Evolutionary conservation across 2,888 invertebrate species (phyloP).

Genomic region (Sminthurides aquaticus): DNA sequence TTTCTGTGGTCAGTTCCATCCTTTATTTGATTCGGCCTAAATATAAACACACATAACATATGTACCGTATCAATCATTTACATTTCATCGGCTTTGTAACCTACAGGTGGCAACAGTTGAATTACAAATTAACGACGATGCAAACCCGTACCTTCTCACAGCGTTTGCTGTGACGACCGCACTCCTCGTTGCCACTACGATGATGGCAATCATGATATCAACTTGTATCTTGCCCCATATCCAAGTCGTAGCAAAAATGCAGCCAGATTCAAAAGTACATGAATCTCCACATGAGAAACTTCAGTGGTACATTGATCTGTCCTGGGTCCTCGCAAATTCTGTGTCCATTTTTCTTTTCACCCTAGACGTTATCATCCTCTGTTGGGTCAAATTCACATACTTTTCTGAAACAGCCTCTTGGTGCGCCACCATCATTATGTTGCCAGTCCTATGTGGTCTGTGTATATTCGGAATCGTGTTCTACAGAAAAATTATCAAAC

Average conservation of each 20-base stretch:
- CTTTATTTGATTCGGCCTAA: too few species aligned
- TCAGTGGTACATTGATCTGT: constrained; percentile 39
- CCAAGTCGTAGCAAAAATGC: constrained; percentile 33
- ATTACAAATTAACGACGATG: constrained; percentile 43
- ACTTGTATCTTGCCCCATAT: constrained; percentile 42
- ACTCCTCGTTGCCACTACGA: constrained; percentile 29
- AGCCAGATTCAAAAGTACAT: constrained; percentile 23
- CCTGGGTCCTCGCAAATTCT: constrained; percentile 39
- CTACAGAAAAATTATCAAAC: constrained; percentile 35
- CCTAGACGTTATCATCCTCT: constrained; percentile 39
- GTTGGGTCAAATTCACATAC: constrained; percentile 42
- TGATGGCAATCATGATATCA: constrained; percentile 40
- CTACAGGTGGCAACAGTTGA: constrained; percentile 41
- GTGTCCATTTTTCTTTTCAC: constrained; percentile 40
- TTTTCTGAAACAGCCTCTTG: constrained; percentile 33
- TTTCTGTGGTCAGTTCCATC: constrained; percentile 31
- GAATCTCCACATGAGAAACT: constrained; percentile 39
- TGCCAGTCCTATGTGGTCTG: constrained; percentile 33
- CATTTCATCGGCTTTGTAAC: too few species aligned
- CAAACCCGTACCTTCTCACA: constrained; percentile 35
- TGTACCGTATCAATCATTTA: too few species aligned
- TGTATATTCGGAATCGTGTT: constrained; percentile 38
- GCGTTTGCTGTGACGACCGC: constrained; percentile 40
- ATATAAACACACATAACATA: too few species aligned
- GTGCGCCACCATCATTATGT: constrained; percentile 33